These are phyloP conservation scores for Steinernema khuongi DNA, from an alignment of 1,140 invertebrate species.

Conservation along the genomic window DNA sequence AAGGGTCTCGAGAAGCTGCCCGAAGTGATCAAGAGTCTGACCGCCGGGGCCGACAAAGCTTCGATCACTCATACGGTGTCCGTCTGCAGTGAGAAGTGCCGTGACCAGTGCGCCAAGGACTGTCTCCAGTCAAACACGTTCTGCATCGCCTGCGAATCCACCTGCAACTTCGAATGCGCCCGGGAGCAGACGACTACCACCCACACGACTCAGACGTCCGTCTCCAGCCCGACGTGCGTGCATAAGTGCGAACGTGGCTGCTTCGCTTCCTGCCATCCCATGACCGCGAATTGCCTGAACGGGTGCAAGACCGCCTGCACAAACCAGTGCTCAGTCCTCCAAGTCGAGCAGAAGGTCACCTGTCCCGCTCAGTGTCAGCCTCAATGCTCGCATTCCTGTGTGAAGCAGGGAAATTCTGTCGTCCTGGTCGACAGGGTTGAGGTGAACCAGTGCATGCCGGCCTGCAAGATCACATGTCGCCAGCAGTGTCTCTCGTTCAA, in stretches of 20 bases:
- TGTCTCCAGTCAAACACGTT: neutral
- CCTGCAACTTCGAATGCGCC: neutral
- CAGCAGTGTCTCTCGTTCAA: slow-evolving; percentile 6
- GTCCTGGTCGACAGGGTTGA: neutral
- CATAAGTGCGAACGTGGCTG: neutral
- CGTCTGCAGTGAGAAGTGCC: neutral
- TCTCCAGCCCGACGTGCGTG: neutral
- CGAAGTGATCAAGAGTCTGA: neutral
- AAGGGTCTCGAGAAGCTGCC: neutral
- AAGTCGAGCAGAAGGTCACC: neutral
- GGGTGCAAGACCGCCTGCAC: neutral
- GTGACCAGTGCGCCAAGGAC: neutral
- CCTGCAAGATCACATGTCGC: neutral
- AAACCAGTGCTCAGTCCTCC: neutral
- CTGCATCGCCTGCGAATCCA: slow-evolving; percentile 9
- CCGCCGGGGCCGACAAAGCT: neutral
- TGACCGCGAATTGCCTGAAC: neutral
- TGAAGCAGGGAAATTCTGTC: neutral
- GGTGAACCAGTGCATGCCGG: neutral
- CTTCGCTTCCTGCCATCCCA: neutral
- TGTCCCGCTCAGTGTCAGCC: neutral
- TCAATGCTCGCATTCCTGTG: neutral
- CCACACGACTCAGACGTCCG: neutral
- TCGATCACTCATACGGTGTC: neutral
- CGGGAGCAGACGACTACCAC: neutral